Evolutionary conservation across 1,140 invertebrate species (phyloP).

Genomic region (Heliothis subflexa): DNA sequence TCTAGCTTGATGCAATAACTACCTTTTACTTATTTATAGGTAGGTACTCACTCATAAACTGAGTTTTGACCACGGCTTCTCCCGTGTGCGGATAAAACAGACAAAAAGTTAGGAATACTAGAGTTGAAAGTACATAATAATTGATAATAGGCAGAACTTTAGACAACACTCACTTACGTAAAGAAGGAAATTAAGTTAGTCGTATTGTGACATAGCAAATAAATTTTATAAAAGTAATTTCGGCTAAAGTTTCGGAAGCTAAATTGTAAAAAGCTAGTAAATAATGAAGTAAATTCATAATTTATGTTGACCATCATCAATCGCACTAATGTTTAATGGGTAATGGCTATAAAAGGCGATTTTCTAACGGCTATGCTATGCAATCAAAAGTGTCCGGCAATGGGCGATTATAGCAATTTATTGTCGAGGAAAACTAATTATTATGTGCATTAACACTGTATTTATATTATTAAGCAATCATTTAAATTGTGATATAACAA

Average conservation of each 20-base stretch:
- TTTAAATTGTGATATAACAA: conserved; percentile 11
- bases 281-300: not conserved
- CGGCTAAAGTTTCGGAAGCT: too few species aligned
- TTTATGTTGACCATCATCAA: not conserved
- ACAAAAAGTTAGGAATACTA: too few species aligned
- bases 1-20: conserved; percentile 2
- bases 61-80: too few species aligned
- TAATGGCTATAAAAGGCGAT: conserved; percentile 20
- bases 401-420: conserved; percentile 29
- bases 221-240: too few species aligned
- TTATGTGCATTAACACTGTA: conserved; percentile 21
- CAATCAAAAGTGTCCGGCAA: conserved; percentile 30
- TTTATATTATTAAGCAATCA: conserved; percentile 12
- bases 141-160: too few species aligned
- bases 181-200: too few species aligned
- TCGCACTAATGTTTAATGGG: conserved; percentile 1
- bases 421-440: conserved; percentile 21
- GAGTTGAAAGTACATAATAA: too few species aligned
- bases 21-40: not conserved
- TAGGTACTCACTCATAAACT: not conserved
- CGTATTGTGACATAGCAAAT: too few species aligned
- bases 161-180: too few species aligned
- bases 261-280: not conserved
- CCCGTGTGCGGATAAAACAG: too few species aligned
- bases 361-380: conserved; percentile 13